These are phyloP conservation scores for Epinotia nisella DNA, from an alignment of 2,888 invertebrate genomes.

Conservation along the genomic window DNA sequence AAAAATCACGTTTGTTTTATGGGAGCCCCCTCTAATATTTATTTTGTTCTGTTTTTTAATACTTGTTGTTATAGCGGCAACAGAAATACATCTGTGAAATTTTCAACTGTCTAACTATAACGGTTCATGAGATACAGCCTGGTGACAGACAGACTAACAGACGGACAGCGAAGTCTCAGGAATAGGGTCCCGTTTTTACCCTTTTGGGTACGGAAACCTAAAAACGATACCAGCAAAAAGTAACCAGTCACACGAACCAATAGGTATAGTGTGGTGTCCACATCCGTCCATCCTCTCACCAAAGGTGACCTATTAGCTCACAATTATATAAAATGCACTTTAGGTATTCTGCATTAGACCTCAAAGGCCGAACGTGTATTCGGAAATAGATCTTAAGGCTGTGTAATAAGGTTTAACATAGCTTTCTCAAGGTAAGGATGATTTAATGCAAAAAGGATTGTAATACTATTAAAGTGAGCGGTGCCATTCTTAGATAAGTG, in stretches of 20 bases:
- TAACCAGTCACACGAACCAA: conserved; percentile 13
- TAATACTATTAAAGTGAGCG: conserved; percentile 15
- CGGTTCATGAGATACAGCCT: too few relatives aligned
- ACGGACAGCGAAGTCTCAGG: too few relatives aligned
- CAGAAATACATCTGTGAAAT: too few relatives aligned
- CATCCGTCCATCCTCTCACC: conserved; percentile 37
- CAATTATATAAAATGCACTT: conserved; percentile 52
- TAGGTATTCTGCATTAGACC: conserved; percentile 18
- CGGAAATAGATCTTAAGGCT: background rate
- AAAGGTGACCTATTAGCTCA: conserved; percentile 55
- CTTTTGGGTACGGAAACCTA: too few relatives aligned
- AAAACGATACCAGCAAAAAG: conserved; percentile 15
- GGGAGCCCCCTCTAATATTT: too few relatives aligned
- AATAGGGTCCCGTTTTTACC: too few relatives aligned
- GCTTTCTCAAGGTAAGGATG: background rate
- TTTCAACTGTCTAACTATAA: too few relatives aligned
- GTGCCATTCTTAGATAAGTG: conserved; percentile 15
- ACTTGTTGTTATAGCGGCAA: too few relatives aligned
- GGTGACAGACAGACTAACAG: too few relatives aligned
- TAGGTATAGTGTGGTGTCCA: conserved; percentile 24
- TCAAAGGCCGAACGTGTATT: background rate
- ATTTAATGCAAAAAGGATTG: conserved; percentile 15
- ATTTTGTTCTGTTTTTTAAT: too few relatives aligned
- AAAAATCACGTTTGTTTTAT: too few relatives aligned
- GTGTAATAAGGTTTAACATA: background rate